Evolutionary conservation across 1,140 invertebrate genomes (phyloP).

Genomic region (Colletes gigas): DNA sequence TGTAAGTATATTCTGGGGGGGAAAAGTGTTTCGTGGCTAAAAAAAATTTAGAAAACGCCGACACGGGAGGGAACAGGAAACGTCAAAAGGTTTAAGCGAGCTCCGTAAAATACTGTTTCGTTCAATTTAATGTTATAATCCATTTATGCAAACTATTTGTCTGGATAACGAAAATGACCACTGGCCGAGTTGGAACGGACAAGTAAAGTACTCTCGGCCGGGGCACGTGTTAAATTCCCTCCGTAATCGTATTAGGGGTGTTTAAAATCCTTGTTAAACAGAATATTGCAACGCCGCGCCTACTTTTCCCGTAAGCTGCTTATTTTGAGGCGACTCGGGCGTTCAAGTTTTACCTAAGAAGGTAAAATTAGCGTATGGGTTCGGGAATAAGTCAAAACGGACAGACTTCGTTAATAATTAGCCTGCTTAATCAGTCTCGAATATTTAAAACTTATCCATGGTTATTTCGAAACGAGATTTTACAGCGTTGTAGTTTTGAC

Average conservation of each 20-base stretch:
- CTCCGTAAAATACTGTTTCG: neutral
- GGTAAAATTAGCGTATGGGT: too few species aligned
- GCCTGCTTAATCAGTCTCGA: too few species aligned
- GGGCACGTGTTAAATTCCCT: constrained; percentile 4
- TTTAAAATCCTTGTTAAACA: neutral
- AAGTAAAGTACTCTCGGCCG: neutral
- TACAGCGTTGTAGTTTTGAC: too few species aligned
- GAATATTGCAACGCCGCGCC: constrained; percentile 1
- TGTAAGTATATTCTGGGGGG: too few species aligned
- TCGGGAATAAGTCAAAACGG: too few species aligned
- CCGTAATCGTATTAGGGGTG: constrained; percentile 1
- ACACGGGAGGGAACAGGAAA: neutral
- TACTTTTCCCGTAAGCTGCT: neutral
- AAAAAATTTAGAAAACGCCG: too few species aligned
- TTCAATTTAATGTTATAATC: constrained; percentile 2
- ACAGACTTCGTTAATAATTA: too few species aligned
- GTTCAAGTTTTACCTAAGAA: neutral
- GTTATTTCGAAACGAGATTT: too few species aligned
- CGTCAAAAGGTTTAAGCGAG: neutral
- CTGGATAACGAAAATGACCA: neutral
- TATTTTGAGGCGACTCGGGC: neutral
- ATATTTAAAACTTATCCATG: too few species aligned
- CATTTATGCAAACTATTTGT: neutral
- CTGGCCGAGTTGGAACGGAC: neutral
- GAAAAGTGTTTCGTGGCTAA: too few species aligned